Percentiles rank a stretch among this genome's conserved stretches.
Conservation (phyloP, 2,888 invertebrate genomes). For the Adelphocoris suturalis region DNA sequence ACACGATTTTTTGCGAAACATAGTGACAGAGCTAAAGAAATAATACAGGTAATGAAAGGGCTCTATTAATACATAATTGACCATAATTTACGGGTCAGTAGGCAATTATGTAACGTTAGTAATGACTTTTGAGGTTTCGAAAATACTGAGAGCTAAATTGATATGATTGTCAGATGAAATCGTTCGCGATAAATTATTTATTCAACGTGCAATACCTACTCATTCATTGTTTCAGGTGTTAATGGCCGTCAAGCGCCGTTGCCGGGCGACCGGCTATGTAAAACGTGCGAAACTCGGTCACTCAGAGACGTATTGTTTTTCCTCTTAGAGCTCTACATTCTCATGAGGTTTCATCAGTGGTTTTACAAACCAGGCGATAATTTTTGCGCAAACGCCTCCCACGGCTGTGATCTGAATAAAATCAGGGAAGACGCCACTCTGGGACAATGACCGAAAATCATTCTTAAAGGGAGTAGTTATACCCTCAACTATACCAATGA, state of each 20-base stretch:
- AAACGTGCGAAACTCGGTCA: conserved; percentile 25
- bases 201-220: not conserved
- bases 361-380: conserved; percentile 7
- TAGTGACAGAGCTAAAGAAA: no score
- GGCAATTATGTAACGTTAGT: no score
- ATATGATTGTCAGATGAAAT: not conserved
- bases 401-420: not conserved
- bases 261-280: not conserved
- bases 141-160: not conserved
- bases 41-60: no score
- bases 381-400: conserved; percentile 14
- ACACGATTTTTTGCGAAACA: no score
- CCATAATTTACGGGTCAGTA: no score
- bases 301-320: not conserved
- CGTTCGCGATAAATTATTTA: not conserved
- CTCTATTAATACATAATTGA: no score
- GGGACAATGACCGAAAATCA: conserved; percentile 20
- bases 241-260: not conserved
- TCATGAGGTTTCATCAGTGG: not conserved
- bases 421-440: not conserved
- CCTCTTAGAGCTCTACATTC: not conserved
- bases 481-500: no score
- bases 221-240: not conserved
- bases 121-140: no score
- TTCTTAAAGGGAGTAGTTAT: no score